phyloP scores from a whole-genome alignment of 1,140 invertebrate species.

The Lamellibrachia luymesi region DNA sequence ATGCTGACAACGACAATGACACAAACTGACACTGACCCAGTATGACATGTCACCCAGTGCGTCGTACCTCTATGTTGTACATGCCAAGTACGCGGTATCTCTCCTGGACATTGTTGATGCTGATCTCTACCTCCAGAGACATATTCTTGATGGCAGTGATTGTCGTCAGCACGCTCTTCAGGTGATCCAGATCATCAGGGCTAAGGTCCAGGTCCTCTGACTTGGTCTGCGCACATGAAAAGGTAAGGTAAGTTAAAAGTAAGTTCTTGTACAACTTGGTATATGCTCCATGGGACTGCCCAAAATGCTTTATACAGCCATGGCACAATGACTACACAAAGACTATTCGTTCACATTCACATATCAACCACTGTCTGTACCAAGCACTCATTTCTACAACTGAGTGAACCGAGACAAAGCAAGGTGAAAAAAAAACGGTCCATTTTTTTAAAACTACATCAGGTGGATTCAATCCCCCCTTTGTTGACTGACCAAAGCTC shows the following conservation, averaged over 20 bases:
- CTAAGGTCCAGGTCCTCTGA: constrained; percentile 53
- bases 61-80: constrained; percentile 57
- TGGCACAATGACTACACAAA: background rate
- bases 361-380: too few species aligned
- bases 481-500: too few species aligned
- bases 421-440: too few species aligned
- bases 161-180: constrained; percentile 80
- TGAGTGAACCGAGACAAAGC: too few species aligned
- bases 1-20: background rate
- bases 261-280: background rate
- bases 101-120: constrained; percentile 69
- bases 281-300: background rate
- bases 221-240: constrained; percentile 45
- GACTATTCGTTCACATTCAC: too few species aligned
- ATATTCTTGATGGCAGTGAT: constrained; percentile 73
- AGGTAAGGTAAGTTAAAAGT: background rate
- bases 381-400: too few species aligned
- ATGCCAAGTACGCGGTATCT: constrained; percentile 57
- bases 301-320: background rate
- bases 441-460: too few species aligned
- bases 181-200: constrained; percentile 71
- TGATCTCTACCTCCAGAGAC: constrained; percentile 67
- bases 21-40: background rate
- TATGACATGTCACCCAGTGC: background rate
- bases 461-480: too few species aligned